These are phyloP conservation scores for Dromiciops gliroides DNA, from an alignment of 2,113 vertebrate species.

Conservation along the genomic window DNA sequence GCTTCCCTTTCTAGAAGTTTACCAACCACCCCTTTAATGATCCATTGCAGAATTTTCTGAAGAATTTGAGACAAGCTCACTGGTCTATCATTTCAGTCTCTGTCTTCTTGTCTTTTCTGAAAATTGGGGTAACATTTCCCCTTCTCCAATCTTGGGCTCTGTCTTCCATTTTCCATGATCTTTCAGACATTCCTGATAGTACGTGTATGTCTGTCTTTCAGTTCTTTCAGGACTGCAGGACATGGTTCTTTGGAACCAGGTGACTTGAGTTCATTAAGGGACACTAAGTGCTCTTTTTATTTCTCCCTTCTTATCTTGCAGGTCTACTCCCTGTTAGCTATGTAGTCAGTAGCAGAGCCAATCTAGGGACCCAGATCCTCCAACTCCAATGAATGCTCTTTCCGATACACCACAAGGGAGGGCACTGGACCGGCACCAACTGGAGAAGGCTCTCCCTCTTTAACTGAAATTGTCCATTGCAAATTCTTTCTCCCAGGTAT, in stretches of 20 bases:
- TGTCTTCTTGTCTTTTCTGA: background rate
- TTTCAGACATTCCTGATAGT: background rate
- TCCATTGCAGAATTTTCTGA: background rate
- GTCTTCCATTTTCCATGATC: background rate
- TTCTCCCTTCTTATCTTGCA: background rate
- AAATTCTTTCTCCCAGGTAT: slow-evolving; percentile 88
- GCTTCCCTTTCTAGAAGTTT: background rate
- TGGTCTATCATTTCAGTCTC: background rate
- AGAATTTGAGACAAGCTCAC: background rate
- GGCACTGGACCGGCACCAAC: background rate
- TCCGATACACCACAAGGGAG: background rate
- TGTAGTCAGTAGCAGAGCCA: background rate
- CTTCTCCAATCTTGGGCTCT: background rate
- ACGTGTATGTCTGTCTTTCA: background rate
- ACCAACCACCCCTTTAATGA: background rate
- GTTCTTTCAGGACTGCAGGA: background rate
- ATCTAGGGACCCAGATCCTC: background rate
- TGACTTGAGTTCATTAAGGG: background rate
- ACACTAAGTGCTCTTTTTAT: background rate
- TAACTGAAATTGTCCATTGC: background rate
- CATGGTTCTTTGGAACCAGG: background rate
- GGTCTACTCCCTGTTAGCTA: background rate
- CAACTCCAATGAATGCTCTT: background rate
- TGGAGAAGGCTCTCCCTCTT: background rate
- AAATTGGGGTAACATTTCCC: background rate